These are phyloP conservation scores for Hypselothyrea guttata DNA, from an alignment of 2,888 invertebrate genomes.

Conservation along the genomic window DNA sequence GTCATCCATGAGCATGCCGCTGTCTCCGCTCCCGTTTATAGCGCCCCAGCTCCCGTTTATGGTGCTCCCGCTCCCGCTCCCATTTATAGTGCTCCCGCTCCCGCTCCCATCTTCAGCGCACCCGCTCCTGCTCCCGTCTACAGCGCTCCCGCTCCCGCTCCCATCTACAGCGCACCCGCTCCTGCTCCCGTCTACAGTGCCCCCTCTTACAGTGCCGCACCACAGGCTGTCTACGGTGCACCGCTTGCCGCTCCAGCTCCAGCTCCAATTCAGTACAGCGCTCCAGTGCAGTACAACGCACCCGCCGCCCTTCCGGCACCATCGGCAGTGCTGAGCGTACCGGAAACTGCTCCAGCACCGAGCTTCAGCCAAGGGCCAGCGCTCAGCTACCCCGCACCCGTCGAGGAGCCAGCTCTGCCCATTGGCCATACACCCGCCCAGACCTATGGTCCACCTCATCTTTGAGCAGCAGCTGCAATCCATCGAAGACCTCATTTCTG, in stretches of 20 bases:
- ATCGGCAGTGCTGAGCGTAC: slow-evolving; percentile 41
- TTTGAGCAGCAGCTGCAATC: slow-evolving; percentile 38
- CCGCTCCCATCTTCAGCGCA: slow-evolving; percentile 33
- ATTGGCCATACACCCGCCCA: slow-evolving; percentile 63
- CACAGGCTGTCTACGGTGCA: slow-evolving; percentile 10
- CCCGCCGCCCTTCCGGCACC: slow-evolving; percentile 31
- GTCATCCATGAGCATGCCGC: slow-evolving; percentile 73
- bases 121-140: slow-evolving; percentile 31
- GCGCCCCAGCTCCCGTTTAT: slow-evolving; percentile 32
- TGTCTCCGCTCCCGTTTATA: slow-evolving; percentile 28
- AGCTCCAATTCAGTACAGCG: slow-evolving; percentile 6
- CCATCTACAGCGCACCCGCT: slow-evolving; percentile 39
- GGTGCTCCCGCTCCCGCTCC: slow-evolving; percentile 40
- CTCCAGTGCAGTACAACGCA: slow-evolving; percentile 9
- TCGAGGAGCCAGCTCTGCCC: slow-evolving; percentile 53
- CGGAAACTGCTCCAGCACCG: slow-evolving; percentile 47
- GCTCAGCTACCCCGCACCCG: slow-evolving; percentile 33
- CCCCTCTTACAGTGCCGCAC: too few relatives aligned
- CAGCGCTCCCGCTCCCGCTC: slow-evolving; percentile 32
- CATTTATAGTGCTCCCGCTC: slow-evolving; percentile 32
- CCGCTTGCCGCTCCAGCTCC: slow-evolving; percentile 11
- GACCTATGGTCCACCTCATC: slow-evolving; percentile 66
- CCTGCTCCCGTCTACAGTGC: slow-evolving; percentile 29
- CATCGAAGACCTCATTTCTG: slow-evolving; percentile 38
- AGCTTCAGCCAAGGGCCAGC: slow-evolving; percentile 37